phyloP scores from a whole-genome alignment of 2,113 vertebrate genomes.

The Lophochroa leadbeateri region DNA sequence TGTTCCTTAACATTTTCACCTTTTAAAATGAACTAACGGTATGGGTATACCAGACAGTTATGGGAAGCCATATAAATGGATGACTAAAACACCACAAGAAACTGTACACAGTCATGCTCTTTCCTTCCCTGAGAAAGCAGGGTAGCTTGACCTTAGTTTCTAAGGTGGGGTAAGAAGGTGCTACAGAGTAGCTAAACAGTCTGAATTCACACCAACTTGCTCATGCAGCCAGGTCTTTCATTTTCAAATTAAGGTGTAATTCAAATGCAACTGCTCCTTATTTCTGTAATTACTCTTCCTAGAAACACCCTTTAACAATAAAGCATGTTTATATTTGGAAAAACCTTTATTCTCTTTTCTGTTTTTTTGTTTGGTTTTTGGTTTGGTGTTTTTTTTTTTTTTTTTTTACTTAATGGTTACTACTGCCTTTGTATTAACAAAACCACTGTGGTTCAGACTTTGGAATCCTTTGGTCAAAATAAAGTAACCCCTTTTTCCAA shows the following conservation, averaged over 20 bases:
- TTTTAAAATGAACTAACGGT: not conserved
- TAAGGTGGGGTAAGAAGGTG: not conserved
- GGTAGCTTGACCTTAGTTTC: not conserved
- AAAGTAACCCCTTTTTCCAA: not conserved
- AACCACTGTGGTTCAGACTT: not conserved
- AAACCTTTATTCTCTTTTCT: not conserved
- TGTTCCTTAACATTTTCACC: not conserved
- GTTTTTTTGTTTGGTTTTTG: not conserved
- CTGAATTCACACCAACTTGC: not conserved
- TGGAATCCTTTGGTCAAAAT: not conserved
- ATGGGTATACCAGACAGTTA: not conserved
- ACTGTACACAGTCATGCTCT: not conserved
- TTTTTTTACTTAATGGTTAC: not conserved
- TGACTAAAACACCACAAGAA: not conserved
- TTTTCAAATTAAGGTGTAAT: not conserved
- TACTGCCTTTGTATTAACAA: not conserved
- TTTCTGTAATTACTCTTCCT: not conserved
- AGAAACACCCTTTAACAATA: not conserved
- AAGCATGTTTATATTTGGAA: not conserved
- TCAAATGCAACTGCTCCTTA: not conserved
- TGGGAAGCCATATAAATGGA: not conserved
- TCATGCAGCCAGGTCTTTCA: not conserved
- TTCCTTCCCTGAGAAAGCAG: not conserved
- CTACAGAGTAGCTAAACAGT: not conserved
- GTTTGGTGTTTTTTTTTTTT: no score